A percentile compares a stretch with the other conserved stretches of the same genome.
phyloP scores from a whole-genome alignment of 2,888 invertebrate species.

The Nemotelus nigrinus region DNA sequence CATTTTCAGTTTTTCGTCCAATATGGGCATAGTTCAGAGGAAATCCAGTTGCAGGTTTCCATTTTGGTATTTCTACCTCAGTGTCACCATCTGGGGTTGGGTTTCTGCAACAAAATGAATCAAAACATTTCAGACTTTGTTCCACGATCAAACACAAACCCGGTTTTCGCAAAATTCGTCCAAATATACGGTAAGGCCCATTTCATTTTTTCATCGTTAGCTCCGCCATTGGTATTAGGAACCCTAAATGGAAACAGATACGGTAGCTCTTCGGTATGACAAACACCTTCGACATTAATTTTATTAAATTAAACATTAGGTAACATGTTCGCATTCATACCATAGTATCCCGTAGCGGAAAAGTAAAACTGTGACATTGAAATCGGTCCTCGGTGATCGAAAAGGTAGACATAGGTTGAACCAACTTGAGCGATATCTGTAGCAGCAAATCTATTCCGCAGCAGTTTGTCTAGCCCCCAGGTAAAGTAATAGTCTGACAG shows the following conservation, averaged over 20 bases:
- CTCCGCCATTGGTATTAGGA: neutral
- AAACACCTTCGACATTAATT: slow-evolving; percentile 7
- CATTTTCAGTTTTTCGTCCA: slow-evolving; percentile 69
- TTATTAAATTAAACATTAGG: no score
- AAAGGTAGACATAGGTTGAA: slow-evolving; percentile 23
- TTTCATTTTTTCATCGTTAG: slow-evolving; percentile 18
- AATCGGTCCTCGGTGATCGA: slow-evolving; percentile 5
- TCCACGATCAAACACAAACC: neutral
- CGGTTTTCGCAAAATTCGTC: slow-evolving; percentile 27
- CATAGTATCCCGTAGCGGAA: slow-evolving; percentile 21
- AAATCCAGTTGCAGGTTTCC: slow-evolving; percentile 68
- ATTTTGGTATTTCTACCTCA: slow-evolving; percentile 63
- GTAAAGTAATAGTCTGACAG: slow-evolving; percentile 3
- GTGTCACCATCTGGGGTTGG: slow-evolving; percentile 69
- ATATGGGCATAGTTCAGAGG: slow-evolving; percentile 61
- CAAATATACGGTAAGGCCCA: slow-evolving; percentile 16
- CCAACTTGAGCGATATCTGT: neutral
- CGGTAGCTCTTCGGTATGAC: slow-evolving; percentile 11
- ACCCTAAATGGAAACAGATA: neutral
- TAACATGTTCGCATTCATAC: neutral
- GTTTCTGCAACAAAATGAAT: slow-evolving; percentile 66
- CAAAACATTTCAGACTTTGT: neutral
- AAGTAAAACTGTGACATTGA: neutral
- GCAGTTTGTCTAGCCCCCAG: neutral
- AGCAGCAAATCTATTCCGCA: slow-evolving; percentile 14